Percentiles rank a stretch among this genome's conserved stretches.
Conservation (phyloP, 2,797 vertebrate genomes). For the Myiothlypis chrysogaster region DNA sequence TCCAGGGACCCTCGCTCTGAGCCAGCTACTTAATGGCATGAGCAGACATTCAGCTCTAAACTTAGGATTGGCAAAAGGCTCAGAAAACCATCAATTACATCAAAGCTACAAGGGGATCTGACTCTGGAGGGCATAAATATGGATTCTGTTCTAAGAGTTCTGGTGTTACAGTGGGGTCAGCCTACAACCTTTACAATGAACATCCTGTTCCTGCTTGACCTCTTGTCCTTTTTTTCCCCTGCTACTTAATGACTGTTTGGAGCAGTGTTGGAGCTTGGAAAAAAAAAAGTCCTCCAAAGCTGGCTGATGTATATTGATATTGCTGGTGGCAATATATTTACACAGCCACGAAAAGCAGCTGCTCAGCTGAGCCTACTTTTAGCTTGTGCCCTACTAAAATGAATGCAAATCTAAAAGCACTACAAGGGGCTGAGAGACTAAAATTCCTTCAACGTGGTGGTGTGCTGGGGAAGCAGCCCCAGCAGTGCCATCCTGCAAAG, state of each 20-base stretch:
- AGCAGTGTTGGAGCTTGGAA: constrained; percentile 42
- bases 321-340: constrained; percentile 61
- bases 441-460: neutral
- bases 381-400: neutral
- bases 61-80: constrained; percentile 51
- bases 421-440: neutral
- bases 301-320: constrained; percentile 37
- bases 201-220: constrained; percentile 70
- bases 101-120: constrained; percentile 49
- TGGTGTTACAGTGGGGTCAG: constrained; percentile 64
- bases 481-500: neutral
- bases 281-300: constrained; percentile 10
- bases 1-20: constrained; percentile 48
- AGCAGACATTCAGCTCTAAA: constrained; percentile 58
- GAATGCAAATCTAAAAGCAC: neutral
- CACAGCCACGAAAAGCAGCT: constrained; percentile 49
- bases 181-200: constrained; percentile 65
- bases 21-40: constrained; percentile 66
- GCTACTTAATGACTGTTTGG: constrained; percentile 47
- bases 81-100: constrained; percentile 68
- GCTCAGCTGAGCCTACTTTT: constrained; percentile 28
- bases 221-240: constrained; percentile 59
- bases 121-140: constrained; percentile 56
- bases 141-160: constrained; percentile 35
- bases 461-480: neutral